Percentiles rank a stretch among this genome's conserved stretches.
phyloP scores from a whole-genome alignment of 64 coral and sea anemone genomes.

The Stichodactyla mertensii region DNA sequence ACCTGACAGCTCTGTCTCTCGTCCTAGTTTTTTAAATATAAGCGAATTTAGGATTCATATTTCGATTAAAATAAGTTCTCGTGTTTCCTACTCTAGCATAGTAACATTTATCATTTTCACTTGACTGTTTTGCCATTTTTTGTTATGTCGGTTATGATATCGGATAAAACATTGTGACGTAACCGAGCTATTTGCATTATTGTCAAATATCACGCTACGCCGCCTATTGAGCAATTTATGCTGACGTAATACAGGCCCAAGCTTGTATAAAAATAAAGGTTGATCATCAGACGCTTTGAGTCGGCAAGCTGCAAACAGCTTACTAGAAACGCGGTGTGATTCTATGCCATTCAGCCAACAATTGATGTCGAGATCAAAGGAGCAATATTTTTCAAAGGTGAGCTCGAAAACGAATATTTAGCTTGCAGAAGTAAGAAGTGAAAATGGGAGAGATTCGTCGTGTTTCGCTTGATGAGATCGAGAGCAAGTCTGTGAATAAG shows the following conservation, averaged over 20 bases:
- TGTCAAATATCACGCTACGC: neutral
- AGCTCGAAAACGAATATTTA: neutral
- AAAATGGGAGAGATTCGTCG: neutral
- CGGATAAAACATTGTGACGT: neutral
- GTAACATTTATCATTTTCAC: neutral
- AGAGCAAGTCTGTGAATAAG: neutral
- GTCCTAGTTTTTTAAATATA: too few species aligned
- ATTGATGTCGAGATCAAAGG: neutral
- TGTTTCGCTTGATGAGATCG: neutral
- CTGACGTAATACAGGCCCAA: neutral
- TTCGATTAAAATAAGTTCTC: too few species aligned
- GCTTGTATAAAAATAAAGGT: neutral
- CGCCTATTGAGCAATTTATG: neutral
- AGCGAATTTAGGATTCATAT: too few species aligned
- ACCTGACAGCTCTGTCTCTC: too few species aligned
- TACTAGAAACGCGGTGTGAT: neutral
- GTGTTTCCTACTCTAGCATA: neutral
- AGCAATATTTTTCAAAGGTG: neutral
- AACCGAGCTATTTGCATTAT: neutral
- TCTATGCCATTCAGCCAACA: neutral
- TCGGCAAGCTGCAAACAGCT: neutral
- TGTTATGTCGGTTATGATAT: neutral
- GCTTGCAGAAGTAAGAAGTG: neutral
- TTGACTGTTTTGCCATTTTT: too few species aligned
- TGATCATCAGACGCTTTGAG: neutral